Evolutionary conservation across 2,797 vertebrate genomes (phyloP).

Genomic region (Alcedo quadribrachys): DNA sequence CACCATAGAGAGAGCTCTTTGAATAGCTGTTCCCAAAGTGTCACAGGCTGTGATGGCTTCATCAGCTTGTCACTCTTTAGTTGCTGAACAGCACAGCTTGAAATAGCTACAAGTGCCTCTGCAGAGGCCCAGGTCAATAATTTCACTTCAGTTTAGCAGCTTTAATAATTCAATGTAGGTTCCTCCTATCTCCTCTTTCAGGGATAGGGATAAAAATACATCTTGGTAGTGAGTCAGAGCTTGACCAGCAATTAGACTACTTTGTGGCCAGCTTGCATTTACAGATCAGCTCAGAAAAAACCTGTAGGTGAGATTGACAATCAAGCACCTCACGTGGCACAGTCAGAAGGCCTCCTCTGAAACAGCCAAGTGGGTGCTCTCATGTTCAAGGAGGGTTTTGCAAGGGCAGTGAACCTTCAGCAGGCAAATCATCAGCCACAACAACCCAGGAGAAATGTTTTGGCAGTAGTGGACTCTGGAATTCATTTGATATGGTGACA

Average conservation of each 20-base stretch:
- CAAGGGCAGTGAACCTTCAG: neutral
- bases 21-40: conserved; percentile 3
- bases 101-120: conserved; percentile 28
- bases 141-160: neutral
- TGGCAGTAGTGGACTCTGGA: neutral
- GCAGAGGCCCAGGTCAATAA: conserved; percentile 20
- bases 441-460: neutral
- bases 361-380: neutral
- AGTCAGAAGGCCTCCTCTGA: neutral
- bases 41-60: neutral
- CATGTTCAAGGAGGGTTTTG: neutral
- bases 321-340: neutral
- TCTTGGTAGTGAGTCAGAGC: neutral
- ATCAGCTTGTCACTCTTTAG: neutral
- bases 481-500: neutral
- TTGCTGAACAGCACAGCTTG: neutral
- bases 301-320: neutral
- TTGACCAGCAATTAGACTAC: neutral
- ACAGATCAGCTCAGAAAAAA: neutral
- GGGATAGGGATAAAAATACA: neutral
- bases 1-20: neutral
- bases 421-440: neutral
- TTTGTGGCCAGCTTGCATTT: neutral
- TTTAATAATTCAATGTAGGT: neutral
- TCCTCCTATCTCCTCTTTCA: neutral